A percentile compares a stretch with the other conserved stretches of the same genome.
Evolutionary conservation across 2,113 vertebrate species (phyloP).

Genomic region (Mesitornis unicolor): DNA sequence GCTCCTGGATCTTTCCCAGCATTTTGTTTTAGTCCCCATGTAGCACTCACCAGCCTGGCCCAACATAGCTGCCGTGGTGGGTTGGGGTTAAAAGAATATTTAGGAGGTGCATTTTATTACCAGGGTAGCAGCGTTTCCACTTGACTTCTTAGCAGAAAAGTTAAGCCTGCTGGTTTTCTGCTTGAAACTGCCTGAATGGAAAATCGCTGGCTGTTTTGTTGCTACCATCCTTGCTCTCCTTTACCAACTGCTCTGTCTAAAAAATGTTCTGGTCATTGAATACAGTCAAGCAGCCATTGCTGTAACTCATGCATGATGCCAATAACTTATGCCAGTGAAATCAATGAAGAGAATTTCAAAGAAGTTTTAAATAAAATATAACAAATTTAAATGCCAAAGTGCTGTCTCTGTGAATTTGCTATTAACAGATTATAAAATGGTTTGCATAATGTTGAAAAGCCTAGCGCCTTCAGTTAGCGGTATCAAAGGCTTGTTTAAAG

Average conservation of each 20-base stretch:
- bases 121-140: slow-evolving; percentile 35
- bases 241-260: slow-evolving; percentile 39
- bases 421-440: slow-evolving; percentile 72
- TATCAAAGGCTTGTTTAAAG: slow-evolving; percentile 74
- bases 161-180: neutral
- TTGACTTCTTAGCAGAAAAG: slow-evolving; percentile 21
- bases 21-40: neutral
- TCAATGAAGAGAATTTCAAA: slow-evolving; percentile 70
- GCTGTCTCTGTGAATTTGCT: slow-evolving; percentile 63
- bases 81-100: neutral
- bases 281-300: slow-evolving; percentile 52
- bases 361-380: slow-evolving; percentile 73
- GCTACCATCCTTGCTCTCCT: neutral
- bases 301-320: slow-evolving; percentile 57
- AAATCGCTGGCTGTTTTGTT: slow-evolving; percentile 14
- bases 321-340: slow-evolving; percentile 65
- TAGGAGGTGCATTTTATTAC: slow-evolving; percentile 33
- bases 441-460: slow-evolving; percentile 71
- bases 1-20: neutral
- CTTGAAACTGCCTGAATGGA: slow-evolving; percentile 13
- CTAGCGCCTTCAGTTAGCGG: slow-evolving; percentile 54
- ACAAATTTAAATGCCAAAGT: slow-evolving; percentile 70
- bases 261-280: slow-evolving; percentile 28
- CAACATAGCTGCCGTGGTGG: neutral
- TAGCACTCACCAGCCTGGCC: neutral